These are phyloP conservation scores for Lumbricus terrestris DNA, from an alignment of 2,888 invertebrate species.

Conservation along the genomic window DNA sequence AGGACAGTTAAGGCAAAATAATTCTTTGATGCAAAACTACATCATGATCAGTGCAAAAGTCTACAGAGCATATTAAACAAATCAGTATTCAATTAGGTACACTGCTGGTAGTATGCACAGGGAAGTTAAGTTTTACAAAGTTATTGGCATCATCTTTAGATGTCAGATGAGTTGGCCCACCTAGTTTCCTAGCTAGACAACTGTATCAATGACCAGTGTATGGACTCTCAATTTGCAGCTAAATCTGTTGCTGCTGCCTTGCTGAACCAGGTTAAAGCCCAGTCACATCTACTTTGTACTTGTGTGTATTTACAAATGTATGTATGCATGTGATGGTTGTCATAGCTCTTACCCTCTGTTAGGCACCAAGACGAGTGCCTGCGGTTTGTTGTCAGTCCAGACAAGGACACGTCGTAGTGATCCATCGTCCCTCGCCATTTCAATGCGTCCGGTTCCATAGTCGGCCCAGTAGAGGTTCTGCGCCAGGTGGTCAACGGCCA, in stretches of 20 bases:
- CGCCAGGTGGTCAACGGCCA: conserved; percentile 62
- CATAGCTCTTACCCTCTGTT: conserved; percentile 58
- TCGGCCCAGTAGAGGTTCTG: conserved; percentile 63
- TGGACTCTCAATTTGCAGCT: not conserved
- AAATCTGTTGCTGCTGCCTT: too few species aligned
- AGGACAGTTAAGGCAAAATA: not conserved
- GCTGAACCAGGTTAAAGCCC: not conserved
- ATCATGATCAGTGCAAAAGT: not conserved
- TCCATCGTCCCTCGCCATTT: conserved; percentile 67
- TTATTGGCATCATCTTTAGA: not conserved
- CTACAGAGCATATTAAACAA: not conserved
- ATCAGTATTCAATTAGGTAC: too few species aligned
- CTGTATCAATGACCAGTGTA: not conserved
- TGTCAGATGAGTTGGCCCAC: not conserved
- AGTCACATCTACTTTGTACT: not conserved
- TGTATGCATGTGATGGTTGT: not conserved
- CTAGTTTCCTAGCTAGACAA: not conserved
- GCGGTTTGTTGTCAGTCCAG: conserved; percentile 71
- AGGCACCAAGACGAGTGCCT: conserved; percentile 77
- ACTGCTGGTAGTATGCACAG: not conserved
- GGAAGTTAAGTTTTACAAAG: not conserved
- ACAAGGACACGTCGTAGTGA: conserved; percentile 72
- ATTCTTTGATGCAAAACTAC: not conserved
- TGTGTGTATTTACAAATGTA: not conserved
- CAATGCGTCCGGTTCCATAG: conserved; percentile 59